Base-by-base conservation (phyloP, 2,113 vertebrate species). In the Thunnus maccoyii region DNA sequence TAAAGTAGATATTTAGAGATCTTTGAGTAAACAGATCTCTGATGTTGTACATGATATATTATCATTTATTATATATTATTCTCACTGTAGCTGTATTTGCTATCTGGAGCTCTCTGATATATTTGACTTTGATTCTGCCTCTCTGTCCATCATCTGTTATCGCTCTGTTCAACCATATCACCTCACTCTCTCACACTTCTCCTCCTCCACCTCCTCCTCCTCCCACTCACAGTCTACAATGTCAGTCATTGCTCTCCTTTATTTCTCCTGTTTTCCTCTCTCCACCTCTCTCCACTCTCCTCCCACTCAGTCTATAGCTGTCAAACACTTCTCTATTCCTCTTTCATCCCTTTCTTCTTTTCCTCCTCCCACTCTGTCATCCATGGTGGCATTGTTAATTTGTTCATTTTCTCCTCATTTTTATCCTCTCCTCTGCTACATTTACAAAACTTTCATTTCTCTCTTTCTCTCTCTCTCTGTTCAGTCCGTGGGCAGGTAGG, bases 241-340 rank as follows among this genome's bases (percentile, higher is more conserved):
- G 69, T 77, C 76, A 73, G 32, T 65, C 73, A 32, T 51, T 70
- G 15, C 41, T 72, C 76, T 75, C 16, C 55, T 67, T 11, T 48
- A 51, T 72, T 72, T 56, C 48, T 73, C 20, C 46, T 25, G 30
- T 60, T 68, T 56, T 55, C 51, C 47, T 72, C 36, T 25, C 15
- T 36, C 54, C 17, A 16, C 61, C 62, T 52, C 54, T 22, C 58
- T 60, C 72, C 30, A 6, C 51, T 75, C 46, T 67, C 73, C 62
- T 78, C 85, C 85, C 56, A 83, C 73, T 66, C 51, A 65, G 22
- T 69, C 30, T 58, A 22, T 32, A 46, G 11, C 77, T 74, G 76
- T 78, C 74, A 82, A 72, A 63, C 56, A 22, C 48, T 47, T 15
- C 20, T 51, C 22, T 41, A 12, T 9, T 27, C 50, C 55, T 50